phyloP scores from a whole-genome alignment of 2,797 vertebrate species.

The Antrozous pallidus region DNA sequence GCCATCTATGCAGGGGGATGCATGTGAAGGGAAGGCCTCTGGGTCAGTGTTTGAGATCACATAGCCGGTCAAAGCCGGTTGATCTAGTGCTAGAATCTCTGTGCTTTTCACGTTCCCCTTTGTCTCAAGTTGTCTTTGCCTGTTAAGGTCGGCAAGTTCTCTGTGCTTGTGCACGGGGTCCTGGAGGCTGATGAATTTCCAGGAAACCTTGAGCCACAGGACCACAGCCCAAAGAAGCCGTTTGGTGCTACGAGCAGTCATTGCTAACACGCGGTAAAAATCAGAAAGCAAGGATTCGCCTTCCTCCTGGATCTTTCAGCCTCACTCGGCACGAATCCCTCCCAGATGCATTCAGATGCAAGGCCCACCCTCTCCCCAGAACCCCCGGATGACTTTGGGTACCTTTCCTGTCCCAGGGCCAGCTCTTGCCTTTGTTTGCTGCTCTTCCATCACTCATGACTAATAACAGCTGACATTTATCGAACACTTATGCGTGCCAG shows the following conservation, averaged over 20 bases:
- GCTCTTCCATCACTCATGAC: not conserved
- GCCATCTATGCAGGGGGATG: not conserved
- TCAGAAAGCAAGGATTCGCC: not conserved
- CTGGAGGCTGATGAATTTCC: not conserved
- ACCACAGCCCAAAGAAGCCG: not conserved
- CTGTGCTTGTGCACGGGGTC: not conserved
- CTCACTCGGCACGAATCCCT: fast-evolving
- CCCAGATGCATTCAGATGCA: not conserved
- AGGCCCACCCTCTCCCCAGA: not conserved
- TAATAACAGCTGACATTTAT: not conserved
- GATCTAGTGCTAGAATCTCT: no score
- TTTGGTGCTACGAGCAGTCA: fast-evolving
- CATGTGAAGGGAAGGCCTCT: not conserved
- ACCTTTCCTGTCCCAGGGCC: not conserved
- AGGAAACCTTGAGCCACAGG: not conserved
- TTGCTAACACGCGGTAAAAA: not conserved
- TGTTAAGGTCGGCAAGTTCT: not conserved
- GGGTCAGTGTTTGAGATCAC: not conserved
- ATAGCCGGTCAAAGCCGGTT: not conserved
- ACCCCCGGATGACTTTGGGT: fast-evolving
- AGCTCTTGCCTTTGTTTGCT: not conserved
- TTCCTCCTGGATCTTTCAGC: not conserved
- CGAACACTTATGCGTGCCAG: not conserved
- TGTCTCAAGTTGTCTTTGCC: no score
- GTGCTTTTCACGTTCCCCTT: no score